Evolutionary conservation across 53 echinoderm and acorn worm genomes (phyloP), one percentile per base, ranked within the genome.

Genomic region (Mesocentrotus franciscanus): DNA sequence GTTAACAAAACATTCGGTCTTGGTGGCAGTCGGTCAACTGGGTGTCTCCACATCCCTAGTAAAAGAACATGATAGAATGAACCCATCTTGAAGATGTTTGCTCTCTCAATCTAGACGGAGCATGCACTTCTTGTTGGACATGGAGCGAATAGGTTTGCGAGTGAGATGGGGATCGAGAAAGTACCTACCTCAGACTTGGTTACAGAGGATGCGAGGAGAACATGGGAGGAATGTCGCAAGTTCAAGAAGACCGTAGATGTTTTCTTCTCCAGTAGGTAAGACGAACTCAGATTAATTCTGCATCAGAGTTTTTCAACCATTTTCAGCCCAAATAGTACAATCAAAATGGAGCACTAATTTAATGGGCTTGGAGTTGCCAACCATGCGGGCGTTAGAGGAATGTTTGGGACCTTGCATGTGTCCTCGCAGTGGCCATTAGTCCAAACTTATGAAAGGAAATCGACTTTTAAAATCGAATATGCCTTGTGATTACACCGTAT

Each of bases 61-160:
- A 3, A 39, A 1, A 39, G 39, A 1, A 1, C 39, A 1, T 39
- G 49, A 49, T 49, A 71, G 71, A 32, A 12, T 74, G 12, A 74
- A 74, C 74, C 30, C 32, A 30, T 74, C 74, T 32, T 49, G 49
- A 49, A 6, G 3, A 74, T 71, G 74, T 29, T 74, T 81, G 15
- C 9, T 81, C 42, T 81, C 12, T 81, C 58, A 10, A 24, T 84
- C 29, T 76, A 98, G 97, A 97, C 98, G 59, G 96, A 97, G 15
- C 98, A 98, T 85, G 89, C 94, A 58, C 61, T 97, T 81, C 92
- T 98, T 30, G 97, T 91, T 14, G 98, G 97, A 24, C 75, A 95
- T 85, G 98, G 98, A 39, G 97, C 97, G 22, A 97, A 97, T 84
- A 94, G 78, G 75, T 98, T 98, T 97, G 98, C 98, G 16, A 95